Conservation (phyloP, 2,797 vertebrate genomes). For the Crypturellus tataupa region DNA sequence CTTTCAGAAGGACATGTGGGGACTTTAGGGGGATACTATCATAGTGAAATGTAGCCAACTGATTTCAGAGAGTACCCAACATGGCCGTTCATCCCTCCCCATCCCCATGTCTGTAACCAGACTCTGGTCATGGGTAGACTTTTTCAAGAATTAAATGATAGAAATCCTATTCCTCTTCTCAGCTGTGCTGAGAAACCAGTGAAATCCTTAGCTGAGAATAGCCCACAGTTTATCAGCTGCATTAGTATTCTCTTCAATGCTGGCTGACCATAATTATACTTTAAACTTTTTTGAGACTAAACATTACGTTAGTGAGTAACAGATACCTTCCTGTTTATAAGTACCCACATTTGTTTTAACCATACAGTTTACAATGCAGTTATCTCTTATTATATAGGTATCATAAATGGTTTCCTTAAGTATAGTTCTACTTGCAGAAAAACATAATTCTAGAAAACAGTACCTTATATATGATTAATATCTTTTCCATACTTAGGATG, state of each 20-base stretch:
- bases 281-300: not conserved
- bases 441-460: not conserved
- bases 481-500: accelerated
- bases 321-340: not conserved
- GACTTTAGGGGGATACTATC: not conserved
- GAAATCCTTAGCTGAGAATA: not conserved
- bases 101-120: not conserved
- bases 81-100: not conserved
- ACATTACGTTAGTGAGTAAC: not conserved
- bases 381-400: not conserved
- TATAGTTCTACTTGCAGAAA: not conserved
- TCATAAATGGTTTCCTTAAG: accelerated
- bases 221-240: not conserved
- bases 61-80: not conserved
- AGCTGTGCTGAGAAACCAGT: not conserved
- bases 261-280: not conserved
- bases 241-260: not conserved
- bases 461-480: not conserved
- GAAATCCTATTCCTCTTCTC: not conserved
- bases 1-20: not conserved
- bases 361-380: not conserved
- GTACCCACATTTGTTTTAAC: not conserved
- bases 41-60: not conserved
- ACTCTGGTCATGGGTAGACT: not conserved
- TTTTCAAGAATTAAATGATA: not conserved